Evolutionary conservation across 2,797 vertebrate species (phyloP), one percentile per base, ranked within the genome.

Genomic region (Huso huso): DNA sequence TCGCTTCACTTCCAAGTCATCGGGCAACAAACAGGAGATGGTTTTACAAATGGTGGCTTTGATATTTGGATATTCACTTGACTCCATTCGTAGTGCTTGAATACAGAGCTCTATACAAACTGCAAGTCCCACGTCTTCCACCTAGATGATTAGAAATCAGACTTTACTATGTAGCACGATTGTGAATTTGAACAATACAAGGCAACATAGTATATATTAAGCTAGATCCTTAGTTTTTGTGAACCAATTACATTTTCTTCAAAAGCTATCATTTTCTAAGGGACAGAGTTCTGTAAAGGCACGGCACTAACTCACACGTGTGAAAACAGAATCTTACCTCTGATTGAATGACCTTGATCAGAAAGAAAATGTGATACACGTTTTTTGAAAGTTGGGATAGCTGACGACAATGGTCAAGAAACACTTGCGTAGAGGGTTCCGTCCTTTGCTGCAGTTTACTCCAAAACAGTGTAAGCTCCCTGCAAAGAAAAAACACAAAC

Each of bases 271-370:
- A 37, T 5, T 37, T 37, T 37, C 37, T 37, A 37, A 1, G 5
- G 37, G 37, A 4, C 1, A 37, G 37, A 37, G 37, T 37, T 37
- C 37, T 37, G 5, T 37, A 5, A 37, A 37, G 37, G 37, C 37
- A 37, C 0, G 37, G 37, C 37, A 37, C 3, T 37, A 37, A 37
- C 37, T 37, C 37, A 18, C 18, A 37, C 5, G 37, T 37, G 3
- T 37, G 37, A 37, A 37, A 37, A 8, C 5, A 37, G 63, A 51
- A 50, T 82, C 90, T 91, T 83, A 98, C 96, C 95, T 99, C 96
- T 80, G 96, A 98, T 80, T 99, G 97, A 83, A 99, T 94, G 81
- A 98, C 93, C 86, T 97, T 97, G 84, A 99, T 97, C 76, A 99
- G 86, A 82, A 97, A 97, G 81, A 99, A 91, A 82, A 98, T 93